These are phyloP conservation scores for Drosophila hydei DNA, from an alignment of 1,140 invertebrate species.

Conservation along the genomic window DNA sequence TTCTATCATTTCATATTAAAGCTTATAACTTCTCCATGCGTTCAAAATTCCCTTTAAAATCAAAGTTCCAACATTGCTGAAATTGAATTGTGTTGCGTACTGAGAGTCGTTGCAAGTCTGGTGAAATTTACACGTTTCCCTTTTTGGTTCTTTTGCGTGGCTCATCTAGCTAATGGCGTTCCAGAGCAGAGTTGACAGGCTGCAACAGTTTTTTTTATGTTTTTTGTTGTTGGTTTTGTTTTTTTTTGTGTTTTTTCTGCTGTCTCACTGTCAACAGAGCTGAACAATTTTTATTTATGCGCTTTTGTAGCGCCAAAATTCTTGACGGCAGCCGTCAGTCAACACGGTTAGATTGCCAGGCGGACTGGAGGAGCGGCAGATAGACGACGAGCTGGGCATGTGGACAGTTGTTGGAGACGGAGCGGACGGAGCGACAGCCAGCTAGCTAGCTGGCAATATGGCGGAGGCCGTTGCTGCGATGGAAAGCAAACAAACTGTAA, in stretches of 20 bases:
- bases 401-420: conserved; percentile 25
- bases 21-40: not conserved
- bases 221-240: conserved; percentile 6
- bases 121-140: conserved; percentile 8
- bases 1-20: no score
- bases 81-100: not conserved
- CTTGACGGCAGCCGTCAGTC: conserved; percentile 77
- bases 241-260: no score
- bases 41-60: not conserved
- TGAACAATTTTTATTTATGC: conserved; percentile 75
- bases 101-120: not conserved
- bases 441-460: conserved; percentile 17
- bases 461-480: conserved; percentile 36
- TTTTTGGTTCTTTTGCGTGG: conserved; percentile 1
- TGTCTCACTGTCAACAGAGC: conserved; percentile 50
- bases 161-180: conserved; percentile 41
- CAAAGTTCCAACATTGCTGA: conserved; percentile 2
- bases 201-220: conserved; percentile 15
- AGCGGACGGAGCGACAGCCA: not conserved
- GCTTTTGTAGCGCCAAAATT: conserved; percentile 76
- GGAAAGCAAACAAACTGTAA: conserved; percentile 60
- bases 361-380: conserved; percentile 11
- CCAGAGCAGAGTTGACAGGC: conserved; percentile 22
- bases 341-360: conserved; percentile 57
- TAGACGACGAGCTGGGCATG: conserved; percentile 24